A percentile compares a stretch with the other conserved stretches of the same genome.
These are phyloP conservation scores for Athalia circularis DNA, from an alignment of 2,888 invertebrate species.

Conservation along the genomic window DNA sequence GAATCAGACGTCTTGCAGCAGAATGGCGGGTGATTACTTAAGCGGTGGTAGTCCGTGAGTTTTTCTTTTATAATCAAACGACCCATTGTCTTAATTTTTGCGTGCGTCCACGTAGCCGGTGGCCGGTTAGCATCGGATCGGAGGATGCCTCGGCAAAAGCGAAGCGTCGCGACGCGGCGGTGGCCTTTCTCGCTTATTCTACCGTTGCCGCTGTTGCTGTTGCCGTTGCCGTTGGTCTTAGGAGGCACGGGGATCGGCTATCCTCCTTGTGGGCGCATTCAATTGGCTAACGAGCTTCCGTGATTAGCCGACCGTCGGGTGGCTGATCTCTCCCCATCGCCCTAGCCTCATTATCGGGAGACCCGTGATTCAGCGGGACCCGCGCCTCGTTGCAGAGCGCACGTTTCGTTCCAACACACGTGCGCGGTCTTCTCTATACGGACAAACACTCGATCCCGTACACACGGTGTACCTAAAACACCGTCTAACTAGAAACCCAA, in stretches of 20 bases:
- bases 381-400: conserved; percentile 13
- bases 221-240: too few species aligned
- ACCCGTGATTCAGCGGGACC: conserved; percentile 41
- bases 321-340: conserved; percentile 45
- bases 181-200: conserved; percentile 16
- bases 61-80: conserved; percentile 26
- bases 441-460: too few species aligned
- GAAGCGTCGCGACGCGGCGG: conserved; percentile 19
- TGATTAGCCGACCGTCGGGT: conserved; percentile 65
- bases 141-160: neutral
- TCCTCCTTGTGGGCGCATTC: conserved; percentile 46
- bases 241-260: conserved; percentile 2
- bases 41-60: neutral
- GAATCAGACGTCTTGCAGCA: neutral
- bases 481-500: too few species aligned
- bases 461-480: too few species aligned
- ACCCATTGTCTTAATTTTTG: conserved; percentile 45
- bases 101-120: conserved; percentile 24
- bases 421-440: too few species aligned
- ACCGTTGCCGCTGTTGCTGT: too few species aligned
- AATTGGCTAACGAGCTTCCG: conserved; percentile 69
- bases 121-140: conserved; percentile 18
- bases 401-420: neutral
- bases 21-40: conserved; percentile 21
- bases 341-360: conserved; percentile 44